Evolutionary conservation across 1,140 invertebrate species (phyloP), one percentile per base, ranked within the genome.

Genomic region (Schlechtendalia chinensis): DNA sequence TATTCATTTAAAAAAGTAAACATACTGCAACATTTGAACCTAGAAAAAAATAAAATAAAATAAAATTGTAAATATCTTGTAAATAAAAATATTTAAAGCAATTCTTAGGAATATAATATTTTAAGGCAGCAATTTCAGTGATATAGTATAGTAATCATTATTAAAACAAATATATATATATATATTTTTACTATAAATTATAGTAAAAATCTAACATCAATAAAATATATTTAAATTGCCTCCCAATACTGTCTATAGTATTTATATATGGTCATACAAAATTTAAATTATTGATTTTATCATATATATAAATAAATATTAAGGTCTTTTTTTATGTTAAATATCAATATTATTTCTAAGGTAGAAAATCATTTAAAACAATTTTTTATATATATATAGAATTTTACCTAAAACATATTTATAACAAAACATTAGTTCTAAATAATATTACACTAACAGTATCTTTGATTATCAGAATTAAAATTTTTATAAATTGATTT

Each of bases 21-120:
- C 22, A 63, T 12, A 32, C 69, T 29, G 50, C 69, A 29, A 16
- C 67, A 19, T 8, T 50, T 29, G 47, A 72, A 72, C 69, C 69
- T 72, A 72, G 17, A 72, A 72, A 72, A 72, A 50, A n/a, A n/a
- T n/a, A n/a, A n/a, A n/a, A n/a, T n/a, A n/a, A n/a, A n/a, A n/a
- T n/a, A n/a, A 72, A 72, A 72, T n/a, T 12, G 17, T 72, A 54
- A 53, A 53, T 24, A 71, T 71, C 10, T 50, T 27, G 0, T 47
- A 69, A 17, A 39, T 69, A 50, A 69, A 24, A 17, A 16, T 27
- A 24, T 5, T 0, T 14, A 69, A 69, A 16, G 24, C 11, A 67
- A 67, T n/a, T 47, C 12, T 67, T 67, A 63, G 22, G 19, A 39
- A 45, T 67, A 22, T 45, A 16, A 67, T 10, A 39, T 24, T 45